Conservation (phyloP, 2,888 invertebrate genomes). For the Linhomoeus sp. region DNA sequence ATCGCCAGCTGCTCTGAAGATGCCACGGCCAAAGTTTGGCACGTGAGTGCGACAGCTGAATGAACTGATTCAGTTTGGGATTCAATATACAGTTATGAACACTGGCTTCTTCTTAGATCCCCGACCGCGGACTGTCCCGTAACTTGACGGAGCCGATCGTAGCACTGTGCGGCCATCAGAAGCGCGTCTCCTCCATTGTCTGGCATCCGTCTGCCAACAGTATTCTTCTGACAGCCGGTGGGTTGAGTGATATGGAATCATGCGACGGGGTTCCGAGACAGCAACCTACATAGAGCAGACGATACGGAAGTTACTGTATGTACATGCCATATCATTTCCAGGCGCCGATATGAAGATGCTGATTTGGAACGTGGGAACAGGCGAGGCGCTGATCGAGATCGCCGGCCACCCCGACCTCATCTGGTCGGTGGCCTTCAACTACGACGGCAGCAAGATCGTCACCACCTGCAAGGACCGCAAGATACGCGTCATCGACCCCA, state of each 20-base stretch:
- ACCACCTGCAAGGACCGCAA: conserved; percentile 85
- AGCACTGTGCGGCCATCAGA: conserved; percentile 68
- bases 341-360: conserved; percentile 45
- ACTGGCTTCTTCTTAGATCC: conserved; percentile 60
- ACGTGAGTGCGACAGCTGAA: neutral
- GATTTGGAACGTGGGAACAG: conserved; percentile 70
- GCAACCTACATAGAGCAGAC: neutral
- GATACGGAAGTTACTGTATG: neutral
- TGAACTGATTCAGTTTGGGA: no score
- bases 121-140: conserved; percentile 57
- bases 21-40: conserved; percentile 48
- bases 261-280: neutral
- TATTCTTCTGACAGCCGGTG: conserved; percentile 70
- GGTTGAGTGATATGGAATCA: conserved; percentile 50
- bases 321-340: conserved; percentile 26
- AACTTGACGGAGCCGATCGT: conserved; percentile 66
- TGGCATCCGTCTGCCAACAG: conserved; percentile 88
- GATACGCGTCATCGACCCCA: conserved; percentile 64
- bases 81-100: no score
- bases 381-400: conserved; percentile 61
- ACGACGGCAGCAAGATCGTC: conserved; percentile 67
- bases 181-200: conserved; percentile 66
- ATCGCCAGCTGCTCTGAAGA: conserved; percentile 87
- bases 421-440: conserved; percentile 69
- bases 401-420: conserved; percentile 71